These are phyloP conservation scores for Chlamydotis undulata DNA, from an alignment of 2,113 vertebrate species.

Conservation along the genomic window DNA sequence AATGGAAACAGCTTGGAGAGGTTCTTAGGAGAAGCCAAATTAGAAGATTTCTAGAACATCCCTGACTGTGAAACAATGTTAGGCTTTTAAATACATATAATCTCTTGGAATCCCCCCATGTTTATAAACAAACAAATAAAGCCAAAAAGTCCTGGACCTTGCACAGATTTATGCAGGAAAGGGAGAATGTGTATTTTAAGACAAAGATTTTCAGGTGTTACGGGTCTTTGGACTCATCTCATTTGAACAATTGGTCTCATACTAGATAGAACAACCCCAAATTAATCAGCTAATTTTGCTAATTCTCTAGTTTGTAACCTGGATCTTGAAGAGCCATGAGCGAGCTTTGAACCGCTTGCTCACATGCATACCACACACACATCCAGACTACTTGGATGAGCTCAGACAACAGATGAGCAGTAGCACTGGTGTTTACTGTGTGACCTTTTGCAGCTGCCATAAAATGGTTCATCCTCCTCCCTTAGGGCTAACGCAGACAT, in stretches of 20 bases:
- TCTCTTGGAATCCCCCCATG: neutral
- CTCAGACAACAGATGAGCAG: neutral
- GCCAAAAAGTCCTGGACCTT: neutral
- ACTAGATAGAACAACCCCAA: neutral
- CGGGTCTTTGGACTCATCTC: neutral
- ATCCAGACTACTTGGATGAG: neutral
- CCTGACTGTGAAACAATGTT: neutral
- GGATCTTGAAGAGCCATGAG: neutral
- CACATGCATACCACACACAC: neutral
- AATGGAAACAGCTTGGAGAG: neutral
- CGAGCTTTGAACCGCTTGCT: neutral
- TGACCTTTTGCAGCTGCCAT: slow-evolving; percentile 49
- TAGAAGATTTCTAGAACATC: neutral
- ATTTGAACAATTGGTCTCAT: neutral
- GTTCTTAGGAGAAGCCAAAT: neutral
- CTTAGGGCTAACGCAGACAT: neutral
- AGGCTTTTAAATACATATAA: neutral
- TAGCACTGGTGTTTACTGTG: neutral
- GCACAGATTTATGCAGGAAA: neutral
- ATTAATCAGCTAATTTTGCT: neutral
- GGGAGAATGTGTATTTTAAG: neutral
- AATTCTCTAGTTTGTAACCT: neutral
- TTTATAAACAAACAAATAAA: neutral
- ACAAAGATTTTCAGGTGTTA: neutral
- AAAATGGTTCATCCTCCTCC: neutral